These are phyloP conservation scores for Bembecia ichneumoniformis DNA, from an alignment of 2,888 invertebrate species.

Conservation along the genomic window DNA sequence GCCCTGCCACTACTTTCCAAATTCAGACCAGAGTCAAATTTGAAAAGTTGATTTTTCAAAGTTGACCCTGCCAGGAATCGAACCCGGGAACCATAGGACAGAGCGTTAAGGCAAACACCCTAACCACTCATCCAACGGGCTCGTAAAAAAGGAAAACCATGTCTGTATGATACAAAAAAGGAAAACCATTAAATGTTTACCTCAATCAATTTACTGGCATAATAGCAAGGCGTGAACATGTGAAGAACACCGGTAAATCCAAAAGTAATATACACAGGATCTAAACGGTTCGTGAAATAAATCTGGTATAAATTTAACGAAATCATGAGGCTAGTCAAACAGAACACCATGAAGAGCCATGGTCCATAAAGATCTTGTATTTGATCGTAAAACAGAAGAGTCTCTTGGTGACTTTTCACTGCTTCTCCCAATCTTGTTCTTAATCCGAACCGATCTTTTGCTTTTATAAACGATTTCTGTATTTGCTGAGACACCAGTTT, in stretches of 20 bases:
- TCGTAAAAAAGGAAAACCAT: no score
- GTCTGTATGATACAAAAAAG: no score
- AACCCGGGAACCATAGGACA: no score
- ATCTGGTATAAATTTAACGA: slow-evolving; percentile 44
- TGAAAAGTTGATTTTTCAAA: no score
- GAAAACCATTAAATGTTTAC: slow-evolving; percentile 22
- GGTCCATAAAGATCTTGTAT: slow-evolving; percentile 40
- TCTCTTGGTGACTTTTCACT: slow-evolving; percentile 28
- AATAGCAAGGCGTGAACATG: slow-evolving; percentile 44
- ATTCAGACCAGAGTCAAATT: no score
- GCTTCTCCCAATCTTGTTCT: slow-evolving; percentile 25
- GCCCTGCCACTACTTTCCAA: no score
- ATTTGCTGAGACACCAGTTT: slow-evolving; percentile 37
- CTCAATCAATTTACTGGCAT: slow-evolving; percentile 35
- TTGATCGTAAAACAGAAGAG: slow-evolving; percentile 29
- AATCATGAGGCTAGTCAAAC: slow-evolving; percentile 33
- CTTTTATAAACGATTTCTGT: slow-evolving; percentile 26
- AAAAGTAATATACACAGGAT: background rate
- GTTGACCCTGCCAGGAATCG: no score
- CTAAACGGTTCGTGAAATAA: slow-evolving; percentile 21
- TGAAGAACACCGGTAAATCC: slow-evolving; percentile 25
- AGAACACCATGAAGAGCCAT: slow-evolving; percentile 42
- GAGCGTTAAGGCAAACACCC: no score
- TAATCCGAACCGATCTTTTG: slow-evolving; percentile 23
- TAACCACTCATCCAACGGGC: no score